Base-by-base conservation (phyloP, 2,888 invertebrate species). In the Pristionchus entomophagus region DNA sequence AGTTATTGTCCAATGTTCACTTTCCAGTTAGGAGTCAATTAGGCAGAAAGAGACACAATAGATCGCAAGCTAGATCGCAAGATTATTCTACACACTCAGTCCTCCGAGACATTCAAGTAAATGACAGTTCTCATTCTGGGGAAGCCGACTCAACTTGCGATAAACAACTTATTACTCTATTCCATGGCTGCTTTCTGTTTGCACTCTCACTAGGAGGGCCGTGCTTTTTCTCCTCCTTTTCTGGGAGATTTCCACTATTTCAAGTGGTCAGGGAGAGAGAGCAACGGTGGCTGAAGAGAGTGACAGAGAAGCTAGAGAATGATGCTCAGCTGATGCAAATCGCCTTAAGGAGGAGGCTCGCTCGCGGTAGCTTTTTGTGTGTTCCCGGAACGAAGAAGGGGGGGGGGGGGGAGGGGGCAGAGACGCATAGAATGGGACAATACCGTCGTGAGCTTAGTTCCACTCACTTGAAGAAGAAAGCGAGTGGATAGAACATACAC, bases 271-370 rank as follows among this genome's bases (percentile, higher is more conserved):
- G 29, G 2, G 29, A 26, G 26, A 19, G 65, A 22, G 38, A 69
- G 32, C 22, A 6, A n/a, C n/a, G n/a, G n/a, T n/a, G n/a, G n/a
- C n/a, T n/a, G n/a, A 41, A 41, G 32, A 19, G 65, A 65, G 65
- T 19, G 29, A 14, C 65, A 65, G 65, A 65, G 73, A 73, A 41
- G 45, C 4, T n/a, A 73, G 45, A n/a, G 26, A 10, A 41, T 10
- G 22, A 8, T 22, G 22, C 73, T 73, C 73, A 73, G 73, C 73
- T 73, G 73, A 73, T 73, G 8, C n/a, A n/a, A 73, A 73, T 73
- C 73, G 45, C 45, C 73, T 73, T 73, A 73, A 38, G 69, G 62
- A 32, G 59, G 29, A 26, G 26, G 59, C 8, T 26, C n/a, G n/a
- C n/a, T n/a, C 65, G 8, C 41, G 41, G 41, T 26, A 45, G 73